Evolutionary conservation across 2,888 invertebrate species (phyloP).

Genomic region (Aphidius colemani): DNA sequence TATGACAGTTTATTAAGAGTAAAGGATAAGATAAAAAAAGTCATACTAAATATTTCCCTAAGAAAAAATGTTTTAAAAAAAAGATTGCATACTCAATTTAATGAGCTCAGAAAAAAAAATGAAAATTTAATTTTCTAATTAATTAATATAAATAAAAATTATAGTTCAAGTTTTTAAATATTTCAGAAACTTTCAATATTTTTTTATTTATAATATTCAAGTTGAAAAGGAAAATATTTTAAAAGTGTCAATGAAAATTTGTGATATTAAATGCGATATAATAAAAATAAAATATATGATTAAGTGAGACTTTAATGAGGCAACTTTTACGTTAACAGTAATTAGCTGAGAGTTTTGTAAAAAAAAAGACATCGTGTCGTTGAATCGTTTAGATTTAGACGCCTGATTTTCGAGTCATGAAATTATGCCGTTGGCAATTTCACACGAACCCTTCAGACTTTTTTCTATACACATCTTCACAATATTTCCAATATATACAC

Average conservation of each 20-base stretch:
- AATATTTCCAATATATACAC: conserved; percentile 15
- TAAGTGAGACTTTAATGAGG: conserved; percentile 51
- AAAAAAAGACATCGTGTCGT: conserved; percentile 28
- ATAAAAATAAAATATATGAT: conserved; percentile 29
- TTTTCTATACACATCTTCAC: conserved; percentile 8
- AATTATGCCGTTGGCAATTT: conserved; percentile 38
- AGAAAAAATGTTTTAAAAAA: too few relatives aligned
- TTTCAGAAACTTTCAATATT: background rate
- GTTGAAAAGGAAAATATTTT: conserved; percentile 3
- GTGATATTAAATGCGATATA: conserved; percentile 3
- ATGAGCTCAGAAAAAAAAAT: too few relatives aligned
- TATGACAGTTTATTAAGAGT: too few relatives aligned
- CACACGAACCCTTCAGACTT: conserved; percentile 37
- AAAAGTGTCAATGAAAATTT: conserved; percentile 17
- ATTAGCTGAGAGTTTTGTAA: conserved; percentile 44
- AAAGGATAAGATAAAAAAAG: too few relatives aligned
- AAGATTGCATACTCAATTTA: too few relatives aligned
- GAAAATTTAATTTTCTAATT: too few relatives aligned
- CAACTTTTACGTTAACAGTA: conserved; percentile 52
- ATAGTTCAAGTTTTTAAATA: conserved; percentile 5
- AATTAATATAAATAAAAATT: too few relatives aligned
- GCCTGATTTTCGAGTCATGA: conserved; percentile 51
- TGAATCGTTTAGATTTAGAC: conserved; percentile 55
- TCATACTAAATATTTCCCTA: too few relatives aligned
- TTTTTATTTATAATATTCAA: background rate